Evolutionary conservation across 2,113 vertebrate species (phyloP).

Genomic region (Alces alces): DNA sequence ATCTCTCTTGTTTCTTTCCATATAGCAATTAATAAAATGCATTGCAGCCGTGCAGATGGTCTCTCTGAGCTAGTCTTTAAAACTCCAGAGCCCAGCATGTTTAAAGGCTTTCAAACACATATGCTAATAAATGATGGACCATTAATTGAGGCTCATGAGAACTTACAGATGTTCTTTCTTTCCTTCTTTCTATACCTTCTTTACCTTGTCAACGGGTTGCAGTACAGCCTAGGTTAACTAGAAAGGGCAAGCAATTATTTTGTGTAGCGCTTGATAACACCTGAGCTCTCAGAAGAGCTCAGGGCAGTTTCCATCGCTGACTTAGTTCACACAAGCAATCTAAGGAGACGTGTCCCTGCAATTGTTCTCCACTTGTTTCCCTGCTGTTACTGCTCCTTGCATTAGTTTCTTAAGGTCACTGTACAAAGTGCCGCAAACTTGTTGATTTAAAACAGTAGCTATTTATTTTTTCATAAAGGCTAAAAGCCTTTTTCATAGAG

Average conservation of each 20-base stretch:
- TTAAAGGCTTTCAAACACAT: neutral
- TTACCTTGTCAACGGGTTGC: neutral
- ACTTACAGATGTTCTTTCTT: neutral
- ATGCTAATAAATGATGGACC: neutral
- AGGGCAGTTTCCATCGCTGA: neutral
- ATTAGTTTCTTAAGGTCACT: neutral
- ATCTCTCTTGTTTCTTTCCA: neutral
- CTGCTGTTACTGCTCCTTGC: neutral
- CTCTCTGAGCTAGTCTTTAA: neutral
- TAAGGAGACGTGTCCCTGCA: neutral
- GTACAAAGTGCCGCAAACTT: neutral
- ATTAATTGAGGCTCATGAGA: neutral
- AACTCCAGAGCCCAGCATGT: neutral
- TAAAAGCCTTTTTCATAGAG: neutral
- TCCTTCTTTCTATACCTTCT: neutral
- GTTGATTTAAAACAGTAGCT: neutral
- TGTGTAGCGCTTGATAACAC: neutral
- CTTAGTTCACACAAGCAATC: neutral
- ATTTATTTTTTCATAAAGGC: neutral
- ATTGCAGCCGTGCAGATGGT: neutral
- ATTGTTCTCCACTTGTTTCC: neutral
- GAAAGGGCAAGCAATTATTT: neutral
- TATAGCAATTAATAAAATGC: neutral
- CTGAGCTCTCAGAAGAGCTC: neutral
- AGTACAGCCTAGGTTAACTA: neutral